Base-by-base conservation (phyloP, 2,888 invertebrate species). In the Spatulosminthurus flaviceps region DNA sequence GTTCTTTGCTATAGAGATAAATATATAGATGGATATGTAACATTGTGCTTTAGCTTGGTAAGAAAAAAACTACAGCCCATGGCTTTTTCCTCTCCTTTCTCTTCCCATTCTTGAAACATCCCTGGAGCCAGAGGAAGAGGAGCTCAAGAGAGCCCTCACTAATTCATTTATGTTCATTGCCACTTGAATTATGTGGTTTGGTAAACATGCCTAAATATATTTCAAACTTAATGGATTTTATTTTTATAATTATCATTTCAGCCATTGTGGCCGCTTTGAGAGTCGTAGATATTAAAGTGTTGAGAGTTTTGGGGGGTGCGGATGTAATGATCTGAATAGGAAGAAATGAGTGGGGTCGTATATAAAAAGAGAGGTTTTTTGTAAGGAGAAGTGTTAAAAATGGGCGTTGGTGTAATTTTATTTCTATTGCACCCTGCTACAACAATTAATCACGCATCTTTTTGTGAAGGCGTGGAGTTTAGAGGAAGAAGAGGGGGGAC, bases 171-270 rank as follows among this genome's bases (percentile, higher is more conserved):
- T 70, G 70, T 70, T 70, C 41, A 41, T 70, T 51, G 42, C 51
- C 26, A 26, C 42, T 71, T 71, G 70, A 71, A 71, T 71, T 21
- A 71, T 72, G 72, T 51, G 72, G 72, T 72, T 72, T 51, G 72
- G 43, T 21, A 72, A 72, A 72, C 64, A 74, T 19, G 74, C 51
- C n/a, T 22, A 28, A 74, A 61, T 29, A 34, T 34, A 74, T 74
- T 74, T 74, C 34, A n/a, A 28, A 22, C 51, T 22, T 61, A 74
- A 74, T 74, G 74, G 74, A 74, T 74, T 74, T 74, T 74, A 74
- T 61, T 74, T n/a, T n/a, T 74, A 74, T 34, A 74, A 74, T 74
- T 61, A 74, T 64, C n/a, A 19, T n/a, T n/a, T 51, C 51, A 5
- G 5, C 51, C 51, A 19, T 51, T n/a, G 19, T n/a, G 51, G 19